A percentile compares a stretch with the other conserved stretches of the same genome.
phyloP scores from a whole-genome alignment of 2,113 vertebrate genomes.

The Dasyurus viverrinus region DNA sequence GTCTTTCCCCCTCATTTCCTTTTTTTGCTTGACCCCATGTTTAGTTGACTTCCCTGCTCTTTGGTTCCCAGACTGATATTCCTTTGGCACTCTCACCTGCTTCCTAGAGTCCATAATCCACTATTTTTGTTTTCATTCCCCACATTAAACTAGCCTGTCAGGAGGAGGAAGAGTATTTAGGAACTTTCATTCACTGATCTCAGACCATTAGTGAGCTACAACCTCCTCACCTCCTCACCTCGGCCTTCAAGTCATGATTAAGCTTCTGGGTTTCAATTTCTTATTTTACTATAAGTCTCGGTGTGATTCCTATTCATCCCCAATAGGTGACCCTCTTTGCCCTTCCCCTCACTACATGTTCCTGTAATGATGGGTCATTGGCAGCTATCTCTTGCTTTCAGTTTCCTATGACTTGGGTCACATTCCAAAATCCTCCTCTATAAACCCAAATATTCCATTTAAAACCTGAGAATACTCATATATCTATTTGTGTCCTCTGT shows the following conservation, averaged over 20 bases:
- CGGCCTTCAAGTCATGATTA: neutral
- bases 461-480: neutral
- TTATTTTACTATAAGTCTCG: neutral
- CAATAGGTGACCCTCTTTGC: too few species aligned
- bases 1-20: neutral
- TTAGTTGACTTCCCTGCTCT: neutral
- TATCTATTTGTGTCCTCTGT: constrained; percentile 1
- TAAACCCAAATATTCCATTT: neutral
- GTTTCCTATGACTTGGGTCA: neutral
- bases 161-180: neutral
- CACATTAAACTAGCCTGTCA: neutral
- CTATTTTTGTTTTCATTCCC: neutral
- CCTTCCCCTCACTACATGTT: neutral
- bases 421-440: neutral
- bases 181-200: neutral
- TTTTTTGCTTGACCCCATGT: neutral
- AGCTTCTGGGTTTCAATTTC: neutral
- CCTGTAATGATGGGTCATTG: neutral
- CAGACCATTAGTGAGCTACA: neutral
- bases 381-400: neutral
- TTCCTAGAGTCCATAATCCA: neutral
- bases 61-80: neutral
- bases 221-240: neutral
- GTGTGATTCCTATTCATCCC: neutral
- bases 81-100: neutral